These are phyloP conservation scores for Notospermus geniculatus DNA, from an alignment of 1,140 invertebrate species.

Conservation along the genomic window DNA sequence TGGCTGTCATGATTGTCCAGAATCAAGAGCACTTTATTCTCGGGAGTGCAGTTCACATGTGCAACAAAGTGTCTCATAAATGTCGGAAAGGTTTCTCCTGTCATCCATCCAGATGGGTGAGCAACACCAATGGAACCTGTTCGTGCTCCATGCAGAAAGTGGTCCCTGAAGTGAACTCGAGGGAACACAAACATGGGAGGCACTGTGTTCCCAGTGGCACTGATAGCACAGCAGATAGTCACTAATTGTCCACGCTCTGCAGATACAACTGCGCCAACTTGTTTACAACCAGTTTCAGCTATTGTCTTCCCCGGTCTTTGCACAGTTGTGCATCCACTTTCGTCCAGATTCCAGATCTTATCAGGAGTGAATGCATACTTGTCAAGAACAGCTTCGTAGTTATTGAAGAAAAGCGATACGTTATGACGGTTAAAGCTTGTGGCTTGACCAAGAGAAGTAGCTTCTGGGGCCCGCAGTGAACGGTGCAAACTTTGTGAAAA, in stretches of 20 bases:
- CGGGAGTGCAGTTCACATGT: conserved; percentile 10
- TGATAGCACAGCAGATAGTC: conserved; percentile 46
- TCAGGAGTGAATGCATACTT: conserved; percentile 15
- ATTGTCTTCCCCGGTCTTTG: conserved; percentile 46
- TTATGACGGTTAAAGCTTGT: conserved; percentile 19
- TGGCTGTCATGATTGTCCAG: conserved; percentile 46
- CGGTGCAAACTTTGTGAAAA: no score
- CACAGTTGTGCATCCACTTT: conserved; percentile 57
- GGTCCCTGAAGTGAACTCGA: conserved; percentile 46
- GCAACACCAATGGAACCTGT: conserved; percentile 49
- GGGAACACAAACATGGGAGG: conserved; percentile 57
- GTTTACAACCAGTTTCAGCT: conserved; percentile 50
- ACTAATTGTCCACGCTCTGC: conserved; percentile 53
- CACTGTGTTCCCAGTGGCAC: conserved; percentile 53
- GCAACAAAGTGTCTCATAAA: conserved; percentile 10
- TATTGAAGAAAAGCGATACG: conserved; percentile 20
- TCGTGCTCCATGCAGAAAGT: conserved; percentile 55
- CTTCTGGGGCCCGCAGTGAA: conserved; percentile 1
- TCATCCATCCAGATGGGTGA: conserved; percentile 49
- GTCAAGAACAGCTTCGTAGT: conserved; percentile 6
- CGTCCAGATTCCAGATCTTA: conserved; percentile 35
- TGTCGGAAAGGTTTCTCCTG: no score
- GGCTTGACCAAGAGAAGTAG: neutral
- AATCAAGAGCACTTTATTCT: conserved; percentile 13
- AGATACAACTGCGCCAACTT: conserved; percentile 54